Evolutionary conservation across 2,113 vertebrate species (phyloP).

Genomic region (Rattus rattus): DNA sequence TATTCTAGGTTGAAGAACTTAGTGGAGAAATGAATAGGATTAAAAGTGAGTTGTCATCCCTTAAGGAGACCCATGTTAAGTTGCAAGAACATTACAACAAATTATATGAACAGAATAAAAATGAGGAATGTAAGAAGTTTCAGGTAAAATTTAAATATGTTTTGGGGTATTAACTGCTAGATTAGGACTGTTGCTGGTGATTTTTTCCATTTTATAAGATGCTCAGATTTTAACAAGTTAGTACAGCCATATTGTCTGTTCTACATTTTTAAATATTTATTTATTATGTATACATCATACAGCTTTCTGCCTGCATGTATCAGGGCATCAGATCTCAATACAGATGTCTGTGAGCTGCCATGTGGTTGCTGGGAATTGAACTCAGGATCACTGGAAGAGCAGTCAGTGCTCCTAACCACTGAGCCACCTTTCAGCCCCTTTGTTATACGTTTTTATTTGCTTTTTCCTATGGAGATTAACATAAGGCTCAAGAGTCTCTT

Average conservation of each 20-base stretch:
- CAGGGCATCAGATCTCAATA: too few relatives aligned
- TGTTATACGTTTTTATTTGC: slow-evolving; percentile 36
- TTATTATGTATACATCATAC: too few relatives aligned
- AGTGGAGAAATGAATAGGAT: slow-evolving; percentile 82
- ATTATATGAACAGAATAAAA: slow-evolving; percentile 72
- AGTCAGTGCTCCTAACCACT: too few relatives aligned
- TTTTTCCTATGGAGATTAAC: background rate
- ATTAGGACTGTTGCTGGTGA: background rate
- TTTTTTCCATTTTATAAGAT: slow-evolving; percentile 11
- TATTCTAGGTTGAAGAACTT: slow-evolving; percentile 85
- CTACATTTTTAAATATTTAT: slow-evolving; percentile 3
- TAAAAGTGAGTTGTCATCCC: slow-evolving; percentile 84
- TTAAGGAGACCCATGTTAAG: slow-evolving; percentile 82
- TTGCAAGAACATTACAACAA: slow-evolving; percentile 82
- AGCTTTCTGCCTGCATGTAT: too few relatives aligned
- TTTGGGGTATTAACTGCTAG: background rate
- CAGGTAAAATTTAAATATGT: slow-evolving; percentile 83
- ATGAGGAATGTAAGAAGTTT: slow-evolving; percentile 69
- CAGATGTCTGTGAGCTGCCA: too few relatives aligned
- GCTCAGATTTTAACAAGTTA: slow-evolving; percentile 13
- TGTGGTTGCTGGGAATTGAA: too few relatives aligned
- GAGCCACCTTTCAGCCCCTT: too few relatives aligned
- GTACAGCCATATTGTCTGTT: background rate
- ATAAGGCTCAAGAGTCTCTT: background rate
- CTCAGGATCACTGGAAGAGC: too few relatives aligned